Conservation (phyloP, 1,140 invertebrate species). For the Heliconius himera region DNA sequence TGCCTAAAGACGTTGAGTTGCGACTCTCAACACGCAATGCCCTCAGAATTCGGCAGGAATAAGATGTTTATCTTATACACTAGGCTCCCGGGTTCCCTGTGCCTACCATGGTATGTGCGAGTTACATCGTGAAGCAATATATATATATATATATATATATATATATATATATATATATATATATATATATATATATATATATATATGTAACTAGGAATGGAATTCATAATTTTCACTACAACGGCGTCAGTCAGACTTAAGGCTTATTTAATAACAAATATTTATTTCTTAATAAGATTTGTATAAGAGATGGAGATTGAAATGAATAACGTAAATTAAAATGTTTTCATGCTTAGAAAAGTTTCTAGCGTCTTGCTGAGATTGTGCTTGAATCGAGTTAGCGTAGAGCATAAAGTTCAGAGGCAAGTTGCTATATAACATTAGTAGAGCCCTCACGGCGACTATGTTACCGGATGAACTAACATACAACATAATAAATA, state of each 20-base stretch:
- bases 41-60: not conserved
- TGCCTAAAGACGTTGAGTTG: not conserved
- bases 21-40: not conserved
- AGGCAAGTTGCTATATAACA: not conserved
- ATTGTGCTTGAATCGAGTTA: constrained; percentile 9
- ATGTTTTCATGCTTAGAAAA: not conserved
- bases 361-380: not conserved
- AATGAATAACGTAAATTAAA: constrained; percentile 7
- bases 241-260: not conserved
- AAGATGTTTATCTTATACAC: not conserved
- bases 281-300: not conserved
- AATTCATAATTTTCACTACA: too few species aligned
- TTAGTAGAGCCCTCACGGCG: not conserved
- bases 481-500: too few species aligned
- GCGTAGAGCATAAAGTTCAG: not conserved
- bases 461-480: not conserved
- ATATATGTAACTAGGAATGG: too few species aligned
- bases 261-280: not conserved
- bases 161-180: too few species aligned
- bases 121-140: too few species aligned
- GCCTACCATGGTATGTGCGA: not conserved
- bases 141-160: too few species aligned
- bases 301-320: not conserved
- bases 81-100: not conserved
- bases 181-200: too few species aligned